These are phyloP conservation scores for Eubasilissa splendida DNA, from an alignment of 2,888 invertebrate genomes.

Conservation along the genomic window DNA sequence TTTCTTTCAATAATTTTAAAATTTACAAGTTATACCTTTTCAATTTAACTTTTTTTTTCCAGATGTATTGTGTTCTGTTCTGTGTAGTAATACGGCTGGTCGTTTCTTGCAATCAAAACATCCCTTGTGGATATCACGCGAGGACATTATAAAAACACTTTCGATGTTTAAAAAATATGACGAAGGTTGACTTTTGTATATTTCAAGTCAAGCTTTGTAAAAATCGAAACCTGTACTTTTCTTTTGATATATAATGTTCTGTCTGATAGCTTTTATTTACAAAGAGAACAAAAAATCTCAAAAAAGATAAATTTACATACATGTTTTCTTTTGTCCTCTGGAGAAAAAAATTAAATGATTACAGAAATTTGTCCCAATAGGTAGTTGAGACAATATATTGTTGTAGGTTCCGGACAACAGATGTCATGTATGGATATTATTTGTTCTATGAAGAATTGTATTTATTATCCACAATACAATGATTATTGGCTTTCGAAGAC, in stretches of 20 bases:
- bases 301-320: not conserved
- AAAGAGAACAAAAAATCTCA: not conserved
- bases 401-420: not conserved
- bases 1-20: too few relatives aligned
- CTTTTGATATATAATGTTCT: not conserved
- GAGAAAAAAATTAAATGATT: not conserved
- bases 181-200: slow-evolving; percentile 37
- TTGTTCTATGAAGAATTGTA: slow-evolving; percentile 13
- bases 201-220: not conserved
- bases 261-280: not conserved
- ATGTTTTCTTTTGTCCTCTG: not conserved
- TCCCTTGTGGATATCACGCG: slow-evolving; percentile 22
- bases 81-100: too few relatives aligned
- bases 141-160: slow-evolving; percentile 34
- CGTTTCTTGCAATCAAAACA: slow-evolving; percentile 30
- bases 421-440: not conserved
- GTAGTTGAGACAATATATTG: not conserved
- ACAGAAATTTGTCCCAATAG: not conserved
- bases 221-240: slow-evolving; percentile 1
- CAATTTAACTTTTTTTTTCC: too few relatives aligned
- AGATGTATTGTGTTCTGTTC: too few relatives aligned
- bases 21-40: too few relatives aligned
- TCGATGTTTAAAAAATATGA: slow-evolving; percentile 36
- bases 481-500: not conserved
- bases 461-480: not conserved